Evolutionary conservation across 37 sponge, comb jelly and placozoan genomes (phyloP), one percentile per base, ranked within the genome.

Genomic region (Lycopodina hypogea): DNA sequence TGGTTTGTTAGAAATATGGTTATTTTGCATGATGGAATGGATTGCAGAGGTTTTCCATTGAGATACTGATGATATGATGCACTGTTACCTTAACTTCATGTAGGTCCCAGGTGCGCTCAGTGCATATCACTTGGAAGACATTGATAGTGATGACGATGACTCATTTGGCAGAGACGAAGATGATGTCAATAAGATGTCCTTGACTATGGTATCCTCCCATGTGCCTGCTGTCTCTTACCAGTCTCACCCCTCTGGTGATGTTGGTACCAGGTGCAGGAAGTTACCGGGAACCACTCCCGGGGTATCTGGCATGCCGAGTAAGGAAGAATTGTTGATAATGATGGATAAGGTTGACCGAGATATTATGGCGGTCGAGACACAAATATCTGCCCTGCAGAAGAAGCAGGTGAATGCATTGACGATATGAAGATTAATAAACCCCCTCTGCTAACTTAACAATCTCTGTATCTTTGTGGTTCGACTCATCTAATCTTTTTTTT

Each of bases 141-240:
- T 92, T 66, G 89, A 84, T 62, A 92, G 93, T 77, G 93, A 92
- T 30, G 93, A 92, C 30, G 90, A 72, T 70, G 63, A 77, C 76
- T 38, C 56, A 21, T 39, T 75, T 19, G 30, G 63, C 21, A 39
- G 35, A 59, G 68, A 42, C 17, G 74, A 72, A 35, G 83, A 82
- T 4, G 84, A 77, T 1, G n/a, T n/a, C n/a, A 45, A 63, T 9
- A 61, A 70, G n/a, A n/a, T 63, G 30, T 41, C 69, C 18, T 29
- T 12, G 48, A 34, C 65, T 24, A 17, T n/a, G 18, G 36, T 56
- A 32, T 35, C 74, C 74, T 26, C 74, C 26, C 53, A 56, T 32
- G 36, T 35, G 0, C 74, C 53, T 2, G 2, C 32, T 11, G 56
- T 14, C 7, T 35, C 17, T 15, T 56, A 56, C 33, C 17, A 24